Percentiles rank a stretch among this genome's conserved stretches.
Evolutionary conservation across 1,140 invertebrate genomes (phyloP).

Genomic region (Diplogasteroides magnus): DNA sequence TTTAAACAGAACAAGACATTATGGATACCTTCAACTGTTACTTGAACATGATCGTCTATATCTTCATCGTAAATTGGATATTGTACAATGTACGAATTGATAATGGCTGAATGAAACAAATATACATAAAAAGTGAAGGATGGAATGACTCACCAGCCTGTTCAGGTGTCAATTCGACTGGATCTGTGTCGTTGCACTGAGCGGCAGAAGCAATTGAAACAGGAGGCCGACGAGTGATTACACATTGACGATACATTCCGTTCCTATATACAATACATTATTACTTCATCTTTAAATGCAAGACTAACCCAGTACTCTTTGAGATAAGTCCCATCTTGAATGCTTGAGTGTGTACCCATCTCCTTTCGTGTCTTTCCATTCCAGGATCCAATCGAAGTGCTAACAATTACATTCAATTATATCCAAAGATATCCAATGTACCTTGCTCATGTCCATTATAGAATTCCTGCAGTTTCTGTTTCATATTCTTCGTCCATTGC

Average conservation of each 20-base stretch:
- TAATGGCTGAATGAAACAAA: neutral
- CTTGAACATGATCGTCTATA: neutral
- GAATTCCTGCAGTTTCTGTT: too few relatives aligned
- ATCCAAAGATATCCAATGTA: too few relatives aligned
- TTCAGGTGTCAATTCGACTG: neutral
- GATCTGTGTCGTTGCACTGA: neutral
- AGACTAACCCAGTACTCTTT: too few relatives aligned
- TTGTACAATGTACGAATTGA: neutral
- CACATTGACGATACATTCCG: neutral
- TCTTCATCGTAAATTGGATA: neutral
- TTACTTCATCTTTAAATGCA: too few relatives aligned
- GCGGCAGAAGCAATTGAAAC: neutral
- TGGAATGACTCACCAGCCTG: neutral
- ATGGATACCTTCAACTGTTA: neutral
- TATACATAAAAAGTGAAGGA: neutral
- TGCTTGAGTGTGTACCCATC: too few relatives aligned
- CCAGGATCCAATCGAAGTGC: too few relatives aligned
- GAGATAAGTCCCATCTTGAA: too few relatives aligned
- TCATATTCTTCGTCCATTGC: too few relatives aligned
- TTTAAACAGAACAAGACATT: too few relatives aligned
- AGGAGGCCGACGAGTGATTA: neutral
- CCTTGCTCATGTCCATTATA: too few relatives aligned
- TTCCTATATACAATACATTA: neutral
- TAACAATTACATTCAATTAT: too few relatives aligned
- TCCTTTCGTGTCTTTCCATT: too few relatives aligned